Percentiles rank a stretch among this genome's conserved stretches.
Conservation (phyloP, 2,797 vertebrate species). For the Peromyscus aztecus region DNA sequence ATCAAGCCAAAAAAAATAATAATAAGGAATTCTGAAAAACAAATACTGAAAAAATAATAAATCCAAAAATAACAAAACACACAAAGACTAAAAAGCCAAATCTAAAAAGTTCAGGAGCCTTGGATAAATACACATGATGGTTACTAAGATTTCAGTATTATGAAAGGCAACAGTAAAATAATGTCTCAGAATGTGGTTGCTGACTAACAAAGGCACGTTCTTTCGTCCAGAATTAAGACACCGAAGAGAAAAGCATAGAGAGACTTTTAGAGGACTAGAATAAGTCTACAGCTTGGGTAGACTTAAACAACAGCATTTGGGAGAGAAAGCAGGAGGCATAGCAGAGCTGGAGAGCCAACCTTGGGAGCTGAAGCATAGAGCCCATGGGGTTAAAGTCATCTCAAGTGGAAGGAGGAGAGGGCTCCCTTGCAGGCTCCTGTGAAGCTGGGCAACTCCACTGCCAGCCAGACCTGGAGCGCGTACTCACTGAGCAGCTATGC, state of each 20-base stretch:
- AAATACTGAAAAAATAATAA: background rate
- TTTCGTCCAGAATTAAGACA: background rate
- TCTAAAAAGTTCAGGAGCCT: background rate
- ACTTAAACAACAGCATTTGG: background rate
- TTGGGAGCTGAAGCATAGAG: background rate
- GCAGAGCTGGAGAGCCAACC: background rate
- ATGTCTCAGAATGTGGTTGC: background rate
- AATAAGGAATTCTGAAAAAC: conserved; percentile 1
- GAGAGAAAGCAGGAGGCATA: background rate
- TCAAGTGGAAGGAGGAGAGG: background rate
- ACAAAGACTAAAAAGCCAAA: background rate
- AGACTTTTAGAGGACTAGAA: background rate
- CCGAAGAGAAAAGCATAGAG: background rate
- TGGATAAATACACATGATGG: background rate
- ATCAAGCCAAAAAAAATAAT: background rate
- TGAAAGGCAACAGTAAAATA: background rate
- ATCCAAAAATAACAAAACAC: background rate
- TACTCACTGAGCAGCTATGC: background rate
- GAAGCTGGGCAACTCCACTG: background rate
- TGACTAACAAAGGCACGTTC: background rate
- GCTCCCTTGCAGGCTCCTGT: accelerated
- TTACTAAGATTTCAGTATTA: conserved; percentile 6
- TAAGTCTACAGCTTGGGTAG: background rate
- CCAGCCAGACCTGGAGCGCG: background rate
- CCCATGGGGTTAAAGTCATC: background rate